A percentile compares a stretch with the other conserved stretches of the same genome.
Evolutionary conservation across 2,797 vertebrate species (phyloP).

Genomic region (Peromyscus attwateri): DNA sequence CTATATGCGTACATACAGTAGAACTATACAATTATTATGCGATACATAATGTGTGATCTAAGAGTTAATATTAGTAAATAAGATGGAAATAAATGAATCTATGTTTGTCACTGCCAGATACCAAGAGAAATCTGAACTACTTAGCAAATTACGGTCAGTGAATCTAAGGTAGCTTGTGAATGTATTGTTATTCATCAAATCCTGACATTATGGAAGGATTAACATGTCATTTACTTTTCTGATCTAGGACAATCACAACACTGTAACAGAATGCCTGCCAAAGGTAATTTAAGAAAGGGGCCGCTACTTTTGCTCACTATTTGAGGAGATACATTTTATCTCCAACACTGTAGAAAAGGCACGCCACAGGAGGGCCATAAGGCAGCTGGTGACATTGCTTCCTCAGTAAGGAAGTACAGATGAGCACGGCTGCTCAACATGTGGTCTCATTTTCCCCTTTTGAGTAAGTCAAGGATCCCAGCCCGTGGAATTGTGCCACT

Average conservation of each 20-base stretch:
- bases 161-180: not conserved
- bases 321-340: not conserved
- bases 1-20: not conserved
- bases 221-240: not conserved
- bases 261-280: not conserved
- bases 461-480: not conserved
- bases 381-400: not conserved
- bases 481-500: not conserved
- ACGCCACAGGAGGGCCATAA: too few species aligned
- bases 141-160: not conserved
- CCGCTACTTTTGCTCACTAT: not conserved
- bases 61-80: not conserved
- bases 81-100: not conserved
- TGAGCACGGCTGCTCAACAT: not conserved
- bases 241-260: not conserved
- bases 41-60: not conserved
- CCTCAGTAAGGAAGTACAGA: not conserved
- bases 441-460: not conserved
- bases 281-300: not conserved
- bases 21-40: not conserved
- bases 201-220: too few species aligned
- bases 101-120: not conserved
- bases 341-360: not conserved
- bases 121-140: not conserved
- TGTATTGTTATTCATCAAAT: too few species aligned